Conservation (phyloP, 2,113 vertebrate genomes). For the Myotis brandtii region DNA sequence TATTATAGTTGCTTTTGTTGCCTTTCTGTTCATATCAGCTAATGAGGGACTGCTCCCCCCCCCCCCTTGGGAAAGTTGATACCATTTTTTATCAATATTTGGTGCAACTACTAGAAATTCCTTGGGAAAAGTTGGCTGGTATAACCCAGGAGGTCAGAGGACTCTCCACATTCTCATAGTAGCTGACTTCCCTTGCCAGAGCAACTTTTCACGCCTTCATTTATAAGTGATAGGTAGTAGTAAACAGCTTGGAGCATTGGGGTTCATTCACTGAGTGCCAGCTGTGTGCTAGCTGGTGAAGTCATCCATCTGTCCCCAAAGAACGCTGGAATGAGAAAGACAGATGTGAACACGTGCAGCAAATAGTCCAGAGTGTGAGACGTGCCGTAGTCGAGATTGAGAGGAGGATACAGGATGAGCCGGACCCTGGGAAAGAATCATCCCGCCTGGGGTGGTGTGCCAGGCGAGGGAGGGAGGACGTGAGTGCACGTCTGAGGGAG, state of each 20-base stretch:
- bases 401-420: not conserved
- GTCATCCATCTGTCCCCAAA: not conserved
- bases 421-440: not conserved
- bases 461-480: too few relatives aligned
- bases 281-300: not conserved
- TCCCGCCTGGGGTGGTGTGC: not conserved
- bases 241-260: not conserved
- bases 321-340: not conserved
- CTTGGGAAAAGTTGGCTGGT: not conserved
- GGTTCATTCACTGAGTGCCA: not conserved
- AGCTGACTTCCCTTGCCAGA: not conserved
- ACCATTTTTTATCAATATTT: not conserved
- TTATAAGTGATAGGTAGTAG: not conserved
- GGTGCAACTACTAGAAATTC: not conserved
- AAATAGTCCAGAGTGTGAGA: not conserved
- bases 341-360: not conserved
- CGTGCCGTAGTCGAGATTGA: accelerated
- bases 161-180: not conserved
- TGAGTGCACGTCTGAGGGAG: not conserved
- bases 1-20: not conserved
- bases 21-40: not conserved
- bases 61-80: not conserved
- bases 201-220: not conserved
- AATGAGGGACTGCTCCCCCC: not conserved
- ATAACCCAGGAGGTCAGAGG: not conserved